Evolutionary conservation across 2,888 invertebrate species (phyloP).

Genomic region (Isoperla grammatica): DNA sequence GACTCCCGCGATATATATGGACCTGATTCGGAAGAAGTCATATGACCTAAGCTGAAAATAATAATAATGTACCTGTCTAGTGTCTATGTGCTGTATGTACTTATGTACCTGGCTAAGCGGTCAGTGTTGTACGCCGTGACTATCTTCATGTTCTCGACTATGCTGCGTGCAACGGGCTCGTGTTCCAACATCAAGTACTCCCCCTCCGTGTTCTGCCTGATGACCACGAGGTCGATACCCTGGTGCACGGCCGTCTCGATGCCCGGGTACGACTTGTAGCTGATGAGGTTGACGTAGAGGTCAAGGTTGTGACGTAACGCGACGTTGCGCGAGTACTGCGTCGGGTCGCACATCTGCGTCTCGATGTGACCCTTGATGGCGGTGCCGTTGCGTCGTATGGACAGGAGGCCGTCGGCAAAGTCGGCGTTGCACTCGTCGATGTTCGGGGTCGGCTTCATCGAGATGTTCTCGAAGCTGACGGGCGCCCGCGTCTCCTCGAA

Average conservation of each 20-base stretch:
- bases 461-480: conserved; percentile 40
- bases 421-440: conserved; percentile 24
- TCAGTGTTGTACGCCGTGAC: conserved; percentile 48
- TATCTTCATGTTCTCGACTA: conserved; percentile 57
- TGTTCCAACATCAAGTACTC: conserved; percentile 60
- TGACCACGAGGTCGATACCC: conserved; percentile 51
- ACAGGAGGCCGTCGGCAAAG: conserved; percentile 34
- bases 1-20: too few relatives aligned
- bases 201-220: conserved; percentile 61
- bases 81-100: too few relatives aligned
- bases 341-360: conserved; percentile 45
- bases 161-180: conserved; percentile 50
- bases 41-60: too few relatives aligned
- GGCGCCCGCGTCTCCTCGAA: conserved; percentile 38
- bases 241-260: conserved; percentile 38
- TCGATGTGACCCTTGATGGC: conserved; percentile 48
- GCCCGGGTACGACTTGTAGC: conserved; percentile 49
- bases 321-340: conserved; percentile 50
- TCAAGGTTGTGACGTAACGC: conserved; percentile 49
- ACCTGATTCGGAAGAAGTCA: too few relatives aligned
- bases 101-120: conserved; percentile 52
- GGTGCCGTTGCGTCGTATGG: conserved; percentile 39
- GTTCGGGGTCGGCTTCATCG: conserved; percentile 4
- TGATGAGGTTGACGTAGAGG: conserved; percentile 53
- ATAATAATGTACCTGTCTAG: too few relatives aligned